Percentiles rank a stretch among this genome's conserved stretches.
Evolutionary conservation across 2,888 invertebrate species (phyloP).

Genomic region (Branchipolynoe longqiensis): DNA sequence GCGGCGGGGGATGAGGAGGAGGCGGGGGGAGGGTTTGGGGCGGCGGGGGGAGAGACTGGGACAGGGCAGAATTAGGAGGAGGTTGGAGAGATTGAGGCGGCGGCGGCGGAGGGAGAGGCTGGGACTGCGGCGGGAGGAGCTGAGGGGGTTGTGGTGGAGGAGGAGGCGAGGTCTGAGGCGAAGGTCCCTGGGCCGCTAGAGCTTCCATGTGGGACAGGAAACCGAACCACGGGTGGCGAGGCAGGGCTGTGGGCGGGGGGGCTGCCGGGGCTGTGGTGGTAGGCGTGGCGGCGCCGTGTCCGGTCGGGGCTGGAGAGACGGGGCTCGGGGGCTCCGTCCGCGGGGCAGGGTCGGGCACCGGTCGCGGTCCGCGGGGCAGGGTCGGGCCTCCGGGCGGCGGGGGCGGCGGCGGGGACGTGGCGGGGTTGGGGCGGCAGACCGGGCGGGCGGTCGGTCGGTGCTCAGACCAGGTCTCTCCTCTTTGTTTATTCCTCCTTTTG

Average conservation of each 20-base stretch:
- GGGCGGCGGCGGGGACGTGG: not conserved
- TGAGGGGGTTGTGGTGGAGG: constrained; percentile 39
- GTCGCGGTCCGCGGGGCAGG: not conserved
- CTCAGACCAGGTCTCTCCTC: constrained; percentile 17
- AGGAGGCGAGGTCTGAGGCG: constrained; percentile 19
- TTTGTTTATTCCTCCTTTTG: too few relatives aligned
- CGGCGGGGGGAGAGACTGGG: constrained; percentile 33
- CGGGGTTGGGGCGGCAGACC: not conserved
- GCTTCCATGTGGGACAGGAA: constrained; percentile 52
- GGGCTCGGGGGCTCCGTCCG: not conserved
- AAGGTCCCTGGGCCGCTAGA: constrained; percentile 23
- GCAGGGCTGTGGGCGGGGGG: not conserved
- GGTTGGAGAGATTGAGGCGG: too few relatives aligned
- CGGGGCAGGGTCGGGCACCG: not conserved
- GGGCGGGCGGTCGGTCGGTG: not conserved
- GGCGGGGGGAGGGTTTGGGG: constrained; percentile 17
- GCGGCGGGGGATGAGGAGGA: constrained; percentile 32
- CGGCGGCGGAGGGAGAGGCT: constrained; percentile 4
- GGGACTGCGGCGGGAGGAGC: not conserved
- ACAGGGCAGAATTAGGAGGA: not conserved
- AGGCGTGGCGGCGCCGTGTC: not conserved
- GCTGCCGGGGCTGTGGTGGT: not conserved
- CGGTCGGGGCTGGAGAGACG: not conserved
- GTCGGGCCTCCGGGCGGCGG: not conserved
- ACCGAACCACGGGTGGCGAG: constrained; percentile 29